These are phyloP conservation scores for Philotrypesis tridentata DNA, from an alignment of 1,140 invertebrate genomes.

Conservation along the genomic window DNA sequence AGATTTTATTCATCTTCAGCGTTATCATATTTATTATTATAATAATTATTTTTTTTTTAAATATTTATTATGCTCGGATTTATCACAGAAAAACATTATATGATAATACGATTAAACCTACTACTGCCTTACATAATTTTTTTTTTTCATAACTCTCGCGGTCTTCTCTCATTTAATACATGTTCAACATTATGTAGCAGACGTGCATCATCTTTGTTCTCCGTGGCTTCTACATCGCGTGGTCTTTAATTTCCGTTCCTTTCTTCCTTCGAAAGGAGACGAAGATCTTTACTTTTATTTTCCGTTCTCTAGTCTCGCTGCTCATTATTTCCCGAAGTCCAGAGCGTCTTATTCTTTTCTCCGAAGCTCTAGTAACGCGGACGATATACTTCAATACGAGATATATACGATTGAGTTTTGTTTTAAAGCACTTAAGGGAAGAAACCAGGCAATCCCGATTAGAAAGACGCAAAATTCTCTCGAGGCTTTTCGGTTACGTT, in stretches of 20 bases:
- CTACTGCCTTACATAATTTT: constrained; percentile 31
- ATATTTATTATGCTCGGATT: constrained; percentile 58
- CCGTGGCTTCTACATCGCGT: constrained; percentile 50
- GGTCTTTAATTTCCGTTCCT: constrained; percentile 17
- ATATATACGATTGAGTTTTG: constrained; percentile 64
- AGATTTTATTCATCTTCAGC: constrained; percentile 46
- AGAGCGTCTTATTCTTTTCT: constrained; percentile 1
- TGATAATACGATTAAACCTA: constrained; percentile 62
- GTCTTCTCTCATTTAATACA: constrained; percentile 39
- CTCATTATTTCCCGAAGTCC: not conserved
- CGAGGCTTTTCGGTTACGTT: constrained; percentile 46
- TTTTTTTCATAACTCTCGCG: constrained; percentile 36
- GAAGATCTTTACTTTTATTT: constrained; percentile 40
- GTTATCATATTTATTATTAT: constrained; percentile 10
- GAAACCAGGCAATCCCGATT: constrained; percentile 65
- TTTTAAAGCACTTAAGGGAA: constrained; percentile 72
- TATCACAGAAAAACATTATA: constrained; percentile 73
- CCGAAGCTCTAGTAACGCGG: constrained; percentile 43
- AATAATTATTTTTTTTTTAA: constrained; percentile 43
- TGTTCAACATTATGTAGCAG: constrained; percentile 54
- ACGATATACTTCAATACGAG: constrained; percentile 59
- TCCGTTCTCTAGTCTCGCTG: not conserved
- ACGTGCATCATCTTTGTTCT: constrained; percentile 49
- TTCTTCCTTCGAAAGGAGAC: constrained; percentile 14
- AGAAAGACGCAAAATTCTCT: constrained; percentile 51